Evolutionary conservation across 1,140 invertebrate species (phyloP).

Genomic region (Potamilus streckersoni): DNA sequence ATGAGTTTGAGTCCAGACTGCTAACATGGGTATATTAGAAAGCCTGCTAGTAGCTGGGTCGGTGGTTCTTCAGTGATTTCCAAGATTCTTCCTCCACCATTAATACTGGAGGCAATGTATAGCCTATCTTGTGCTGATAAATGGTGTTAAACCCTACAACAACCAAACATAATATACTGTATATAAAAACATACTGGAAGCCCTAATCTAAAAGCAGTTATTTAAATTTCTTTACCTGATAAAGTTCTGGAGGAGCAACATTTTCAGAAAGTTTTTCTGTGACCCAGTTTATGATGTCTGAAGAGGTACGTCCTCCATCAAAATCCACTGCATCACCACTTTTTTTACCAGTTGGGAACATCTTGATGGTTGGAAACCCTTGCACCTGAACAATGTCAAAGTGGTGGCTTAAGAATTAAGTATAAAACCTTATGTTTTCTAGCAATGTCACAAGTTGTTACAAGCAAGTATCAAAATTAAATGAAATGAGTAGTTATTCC

Average conservation of each 20-base stretch:
- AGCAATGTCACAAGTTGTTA: neutral
- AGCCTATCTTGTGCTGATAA: no score
- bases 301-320: constrained; percentile 88
- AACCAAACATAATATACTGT: no score
- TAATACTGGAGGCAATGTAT: no score
- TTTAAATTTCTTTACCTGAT: constrained; percentile 72
- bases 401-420: constrained; percentile 49
- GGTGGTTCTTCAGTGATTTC: no score
- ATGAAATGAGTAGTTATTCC: neutral
- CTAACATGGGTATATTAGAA: no score
- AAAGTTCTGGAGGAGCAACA: constrained; percentile 89
- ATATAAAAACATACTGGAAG: no score
- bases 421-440: neutral
- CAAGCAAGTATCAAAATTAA: neutral
- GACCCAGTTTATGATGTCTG: constrained; percentile 93
- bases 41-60: no score
- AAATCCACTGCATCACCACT: constrained; percentile 79
- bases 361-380: constrained; percentile 98
- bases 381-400: constrained; percentile 72
- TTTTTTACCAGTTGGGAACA: constrained; percentile 88
- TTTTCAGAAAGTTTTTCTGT: constrained; percentile 87
- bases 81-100: no score
- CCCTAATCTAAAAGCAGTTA: no score
- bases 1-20: no score
- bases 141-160: no score